Conservation (phyloP, 2,113 vertebrate species). For the Cichladusa arquata region DNA sequence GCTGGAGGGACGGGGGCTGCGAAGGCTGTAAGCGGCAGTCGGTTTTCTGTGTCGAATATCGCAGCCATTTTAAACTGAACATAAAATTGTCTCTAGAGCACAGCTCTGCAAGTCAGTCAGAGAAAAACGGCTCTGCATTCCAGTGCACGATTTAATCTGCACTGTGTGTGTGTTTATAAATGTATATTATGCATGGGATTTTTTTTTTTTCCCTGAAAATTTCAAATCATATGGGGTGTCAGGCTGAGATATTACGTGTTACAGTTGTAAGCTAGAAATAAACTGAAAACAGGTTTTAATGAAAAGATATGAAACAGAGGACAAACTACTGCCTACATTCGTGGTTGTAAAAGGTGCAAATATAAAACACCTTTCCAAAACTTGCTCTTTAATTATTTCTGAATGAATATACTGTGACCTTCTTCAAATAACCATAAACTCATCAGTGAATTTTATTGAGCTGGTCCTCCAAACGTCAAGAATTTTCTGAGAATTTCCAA, state of each 20-base stretch:
- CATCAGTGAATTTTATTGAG: background rate
- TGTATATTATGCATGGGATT: background rate
- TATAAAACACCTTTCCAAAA: background rate
- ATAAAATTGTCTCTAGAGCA: background rate
- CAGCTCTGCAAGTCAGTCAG: background rate
- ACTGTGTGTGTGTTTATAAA: background rate
- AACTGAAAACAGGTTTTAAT: background rate
- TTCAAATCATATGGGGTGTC: background rate
- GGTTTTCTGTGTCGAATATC: background rate
- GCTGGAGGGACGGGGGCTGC: background rate
- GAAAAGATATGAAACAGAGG: background rate
- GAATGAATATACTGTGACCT: background rate
- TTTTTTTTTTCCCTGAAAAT: background rate
- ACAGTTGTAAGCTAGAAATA: background rate
- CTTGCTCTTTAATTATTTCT: background rate
- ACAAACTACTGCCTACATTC: background rate
- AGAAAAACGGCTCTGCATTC: background rate
- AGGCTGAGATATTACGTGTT: constrained; percentile 24
- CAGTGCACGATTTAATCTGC: background rate
- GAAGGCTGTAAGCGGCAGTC: background rate
- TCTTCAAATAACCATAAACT: background rate
- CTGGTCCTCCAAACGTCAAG: background rate
- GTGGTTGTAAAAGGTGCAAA: background rate
- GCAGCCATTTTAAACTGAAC: background rate
- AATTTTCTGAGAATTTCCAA: background rate